phyloP scores from a whole-genome alignment of 92 coral and sea anemone species.

The Siderastrea radians region DNA sequence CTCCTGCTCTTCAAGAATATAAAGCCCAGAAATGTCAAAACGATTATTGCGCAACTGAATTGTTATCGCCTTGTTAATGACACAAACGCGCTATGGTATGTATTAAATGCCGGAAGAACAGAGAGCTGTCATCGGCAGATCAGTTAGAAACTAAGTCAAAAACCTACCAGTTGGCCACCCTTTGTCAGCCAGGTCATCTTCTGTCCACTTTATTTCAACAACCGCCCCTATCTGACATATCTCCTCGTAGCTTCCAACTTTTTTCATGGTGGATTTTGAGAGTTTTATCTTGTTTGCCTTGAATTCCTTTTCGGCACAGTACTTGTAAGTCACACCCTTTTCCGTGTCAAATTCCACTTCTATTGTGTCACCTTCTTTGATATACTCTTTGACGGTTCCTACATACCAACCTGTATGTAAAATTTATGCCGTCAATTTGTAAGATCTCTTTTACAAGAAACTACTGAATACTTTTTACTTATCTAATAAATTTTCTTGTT shows the following conservation, averaged over 20 bases:
- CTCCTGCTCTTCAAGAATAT: no score
- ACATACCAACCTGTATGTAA: conserved; percentile 51
- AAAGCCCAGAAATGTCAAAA: no score
- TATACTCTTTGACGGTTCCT: conserved; percentile 37
- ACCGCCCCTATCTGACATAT: conserved; percentile 23
- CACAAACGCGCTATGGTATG: no score
- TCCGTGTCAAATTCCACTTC: conserved; percentile 58
- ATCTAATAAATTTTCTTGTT: neutral
- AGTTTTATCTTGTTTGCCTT: conserved; percentile 29
- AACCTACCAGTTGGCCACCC: conserved; percentile 47
- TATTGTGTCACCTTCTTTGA: conserved; percentile 30
- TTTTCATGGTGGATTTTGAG: conserved; percentile 31
- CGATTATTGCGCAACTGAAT: no score
- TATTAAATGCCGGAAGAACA: no score
- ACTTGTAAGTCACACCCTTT: conserved; percentile 32
- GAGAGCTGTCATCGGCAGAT: no score
- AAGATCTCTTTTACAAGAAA: neutral
- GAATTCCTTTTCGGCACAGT: conserved; percentile 22
- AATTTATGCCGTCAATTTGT: neutral
- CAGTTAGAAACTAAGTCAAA: no score
- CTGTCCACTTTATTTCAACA: conserved; percentile 41
- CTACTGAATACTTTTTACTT: neutral
- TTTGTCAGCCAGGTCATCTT: conserved; percentile 43
- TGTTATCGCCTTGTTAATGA: no score
- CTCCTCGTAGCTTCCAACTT: conserved; percentile 38